Conservation (phyloP, 2,888 invertebrate species). For the Panzeria rudis region DNA sequence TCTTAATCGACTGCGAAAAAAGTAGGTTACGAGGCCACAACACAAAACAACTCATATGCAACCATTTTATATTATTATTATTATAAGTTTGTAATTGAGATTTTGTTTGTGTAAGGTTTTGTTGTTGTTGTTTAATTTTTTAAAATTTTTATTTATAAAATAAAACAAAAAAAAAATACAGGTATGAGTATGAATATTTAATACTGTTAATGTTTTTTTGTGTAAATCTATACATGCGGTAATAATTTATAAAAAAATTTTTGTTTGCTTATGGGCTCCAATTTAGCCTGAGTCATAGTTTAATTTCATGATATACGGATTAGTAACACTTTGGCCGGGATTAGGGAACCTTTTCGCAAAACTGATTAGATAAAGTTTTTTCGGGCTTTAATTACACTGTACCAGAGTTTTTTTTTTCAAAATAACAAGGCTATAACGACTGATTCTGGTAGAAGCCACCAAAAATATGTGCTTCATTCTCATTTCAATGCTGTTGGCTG, state of each 20-base stretch:
- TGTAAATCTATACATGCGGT: constrained; percentile 30
- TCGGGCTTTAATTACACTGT: too few relatives aligned
- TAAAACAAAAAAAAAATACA: constrained; percentile 9
- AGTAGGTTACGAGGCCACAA: constrained; percentile 67
- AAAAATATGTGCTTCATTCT: too few relatives aligned
- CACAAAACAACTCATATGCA: constrained; percentile 53
- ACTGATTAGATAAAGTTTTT: too few relatives aligned
- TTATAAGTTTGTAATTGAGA: constrained; percentile 56
- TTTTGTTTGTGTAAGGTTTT: constrained; percentile 41
- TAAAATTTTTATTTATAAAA: constrained; percentile 23
- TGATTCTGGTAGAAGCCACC: too few relatives aligned
- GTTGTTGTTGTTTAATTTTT: constrained; percentile 19
- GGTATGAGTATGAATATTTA: constrained; percentile 56
- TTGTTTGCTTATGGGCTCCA: background rate
- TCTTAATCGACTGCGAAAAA: constrained; percentile 68
- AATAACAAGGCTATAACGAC: too few relatives aligned
- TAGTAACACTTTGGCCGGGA: background rate
- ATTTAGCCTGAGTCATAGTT: constrained; percentile 13
- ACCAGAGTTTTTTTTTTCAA: too few relatives aligned
- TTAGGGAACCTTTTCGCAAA: background rate
- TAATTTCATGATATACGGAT: background rate
- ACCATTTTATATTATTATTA: constrained; percentile 42
- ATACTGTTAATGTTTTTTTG: constrained; percentile 13
- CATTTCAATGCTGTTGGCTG: too few relatives aligned
- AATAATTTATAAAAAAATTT: background rate